A percentile compares a stretch with the other conserved stretches of the same genome.
Evolutionary conservation across 2,113 vertebrate species (phyloP).

Genomic region (Semnornis frantzii): DNA sequence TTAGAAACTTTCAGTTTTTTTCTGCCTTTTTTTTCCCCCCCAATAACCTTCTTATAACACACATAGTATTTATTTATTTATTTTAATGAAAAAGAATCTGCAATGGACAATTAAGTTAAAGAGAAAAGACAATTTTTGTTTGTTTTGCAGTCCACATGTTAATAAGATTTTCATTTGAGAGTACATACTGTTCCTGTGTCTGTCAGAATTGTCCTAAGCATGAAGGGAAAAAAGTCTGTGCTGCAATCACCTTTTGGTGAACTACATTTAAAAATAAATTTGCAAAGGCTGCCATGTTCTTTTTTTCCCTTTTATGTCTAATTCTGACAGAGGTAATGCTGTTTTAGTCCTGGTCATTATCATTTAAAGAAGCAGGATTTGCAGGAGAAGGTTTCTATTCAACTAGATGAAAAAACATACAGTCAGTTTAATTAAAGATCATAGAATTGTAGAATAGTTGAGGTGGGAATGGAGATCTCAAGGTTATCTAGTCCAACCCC

Average conservation of each 20-base stretch:
- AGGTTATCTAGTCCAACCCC: too few relatives aligned
- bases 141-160: neutral
- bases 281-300: neutral
- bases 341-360: neutral
- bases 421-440: neutral
- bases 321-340: neutral
- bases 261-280: neutral
- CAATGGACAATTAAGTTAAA: neutral
- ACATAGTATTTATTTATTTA: neutral
- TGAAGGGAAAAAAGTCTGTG: neutral
- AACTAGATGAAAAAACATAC: neutral
- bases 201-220: neutral
- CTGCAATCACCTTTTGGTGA: neutral
- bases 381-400: neutral
- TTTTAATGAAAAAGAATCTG: neutral
- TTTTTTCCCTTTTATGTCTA: neutral
- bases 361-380: neutral
- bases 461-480: too few relatives aligned
- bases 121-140: neutral
- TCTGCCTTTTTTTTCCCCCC: neutral
- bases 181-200: neutral
- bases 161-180: neutral
- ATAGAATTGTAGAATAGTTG: too few relatives aligned
- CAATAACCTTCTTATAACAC: neutral
- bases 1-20: neutral